A percentile compares a stretch with the other conserved stretches of the same genome.
phyloP scores from a whole-genome alignment of 1,140 invertebrate genomes.

The Lepidotrigona ventralis region DNA sequence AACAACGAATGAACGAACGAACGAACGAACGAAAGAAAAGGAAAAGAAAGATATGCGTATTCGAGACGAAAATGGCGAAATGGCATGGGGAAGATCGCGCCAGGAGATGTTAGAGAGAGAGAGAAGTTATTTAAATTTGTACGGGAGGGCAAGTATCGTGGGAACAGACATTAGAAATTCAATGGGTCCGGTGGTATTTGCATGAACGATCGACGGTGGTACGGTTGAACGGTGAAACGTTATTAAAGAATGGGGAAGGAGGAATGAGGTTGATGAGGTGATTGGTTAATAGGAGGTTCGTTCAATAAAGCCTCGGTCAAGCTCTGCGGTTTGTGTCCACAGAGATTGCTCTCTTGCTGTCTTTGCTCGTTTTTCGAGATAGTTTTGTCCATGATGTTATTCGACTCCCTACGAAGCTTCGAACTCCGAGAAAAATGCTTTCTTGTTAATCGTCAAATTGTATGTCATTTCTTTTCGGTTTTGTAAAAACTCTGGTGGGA shows the following conservation, averaged over 20 bases:
- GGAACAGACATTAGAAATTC: constrained; percentile 52
- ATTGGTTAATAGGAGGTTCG: neutral
- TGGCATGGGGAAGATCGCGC: neutral
- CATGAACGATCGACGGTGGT: constrained; percentile 41
- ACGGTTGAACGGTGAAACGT: constrained; percentile 37
- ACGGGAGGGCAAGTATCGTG: constrained; percentile 24
- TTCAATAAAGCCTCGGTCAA: neutral
- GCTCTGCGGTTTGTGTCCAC: neutral
- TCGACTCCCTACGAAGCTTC: too few species aligned
- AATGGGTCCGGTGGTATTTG: constrained; percentile 48
- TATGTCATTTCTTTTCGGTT: too few species aligned
- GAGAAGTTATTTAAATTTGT: constrained; percentile 52
- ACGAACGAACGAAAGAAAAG: constrained; percentile 23
- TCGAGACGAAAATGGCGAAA: constrained; percentile 37
- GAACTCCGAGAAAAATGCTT: too few species aligned
- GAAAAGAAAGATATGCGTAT: constrained; percentile 26
- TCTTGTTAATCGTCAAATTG: too few species aligned
- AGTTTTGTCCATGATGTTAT: too few species aligned
- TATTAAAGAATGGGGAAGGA: constrained; percentile 28
- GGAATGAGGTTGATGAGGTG: neutral
- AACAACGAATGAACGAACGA: neutral
- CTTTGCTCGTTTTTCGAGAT: neutral
- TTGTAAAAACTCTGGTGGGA: too few species aligned
- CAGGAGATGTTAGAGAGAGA: neutral
- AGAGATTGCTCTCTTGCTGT: too few species aligned